phyloP scores from a whole-genome alignment of 2,888 invertebrate genomes.

The Dryobotodes eremita region DNA sequence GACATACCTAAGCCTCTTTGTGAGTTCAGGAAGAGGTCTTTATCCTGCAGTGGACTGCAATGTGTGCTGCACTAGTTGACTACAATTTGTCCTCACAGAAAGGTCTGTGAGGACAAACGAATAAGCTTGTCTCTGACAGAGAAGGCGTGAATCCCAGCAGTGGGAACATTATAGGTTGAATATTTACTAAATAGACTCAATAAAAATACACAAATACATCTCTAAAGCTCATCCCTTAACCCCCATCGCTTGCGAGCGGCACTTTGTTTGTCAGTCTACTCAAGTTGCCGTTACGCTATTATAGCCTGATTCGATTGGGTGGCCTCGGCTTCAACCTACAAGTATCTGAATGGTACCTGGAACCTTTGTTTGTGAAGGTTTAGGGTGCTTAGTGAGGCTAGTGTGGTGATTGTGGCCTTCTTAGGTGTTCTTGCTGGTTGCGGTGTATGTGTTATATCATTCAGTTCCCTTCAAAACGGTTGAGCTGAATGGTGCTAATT shows the following conservation, averaged over 20 bases:
- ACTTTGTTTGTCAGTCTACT: slow-evolving; percentile 48
- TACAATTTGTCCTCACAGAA: not conserved
- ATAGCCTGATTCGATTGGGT: slow-evolving; percentile 42
- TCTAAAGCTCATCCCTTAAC: slow-evolving; percentile 6
- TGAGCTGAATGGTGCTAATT: too few species aligned
- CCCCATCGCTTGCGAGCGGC: slow-evolving; percentile 20
- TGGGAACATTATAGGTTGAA: not conserved
- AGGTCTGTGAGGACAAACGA: too few species aligned
- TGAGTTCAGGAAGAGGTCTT: not conserved
- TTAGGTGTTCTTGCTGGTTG: too few species aligned
- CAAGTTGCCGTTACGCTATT: slow-evolving; percentile 40
- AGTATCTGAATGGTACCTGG: not conserved
- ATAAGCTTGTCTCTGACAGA: not conserved
- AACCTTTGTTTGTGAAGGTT: slow-evolving; percentile 5
- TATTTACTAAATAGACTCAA: not conserved
- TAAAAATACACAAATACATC: not conserved
- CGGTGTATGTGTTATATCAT: too few species aligned
- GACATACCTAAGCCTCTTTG: not conserved
- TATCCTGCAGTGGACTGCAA: not conserved
- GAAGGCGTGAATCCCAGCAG: not conserved
- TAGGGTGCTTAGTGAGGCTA: not conserved
- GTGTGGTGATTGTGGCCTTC: slow-evolving; percentile 3
- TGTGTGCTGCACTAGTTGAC: not conserved
- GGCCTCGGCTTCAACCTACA: not conserved
- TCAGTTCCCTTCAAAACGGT: too few species aligned